These are phyloP conservation scores for Pilophorus perplexus DNA, from an alignment of 2,888 invertebrate genomes.

Conservation along the genomic window DNA sequence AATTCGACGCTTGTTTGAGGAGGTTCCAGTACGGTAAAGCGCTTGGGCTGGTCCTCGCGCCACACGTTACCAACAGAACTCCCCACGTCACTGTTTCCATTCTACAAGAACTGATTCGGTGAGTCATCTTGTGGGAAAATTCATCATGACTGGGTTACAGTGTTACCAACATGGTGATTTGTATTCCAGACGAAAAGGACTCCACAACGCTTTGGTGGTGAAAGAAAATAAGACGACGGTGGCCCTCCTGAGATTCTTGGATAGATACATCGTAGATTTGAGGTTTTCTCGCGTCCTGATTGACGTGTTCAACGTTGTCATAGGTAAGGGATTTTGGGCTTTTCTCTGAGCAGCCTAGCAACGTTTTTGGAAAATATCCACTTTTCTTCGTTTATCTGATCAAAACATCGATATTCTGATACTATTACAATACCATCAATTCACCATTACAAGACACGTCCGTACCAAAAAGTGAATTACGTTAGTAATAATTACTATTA, in stretches of 20 bases:
- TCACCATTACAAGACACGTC: too few species aligned
- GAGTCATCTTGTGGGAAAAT: constrained; percentile 22
- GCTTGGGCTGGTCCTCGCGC: constrained; percentile 65
- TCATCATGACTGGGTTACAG: too few species aligned
- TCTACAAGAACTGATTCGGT: constrained; percentile 77
- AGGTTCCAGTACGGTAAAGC: constrained; percentile 82
- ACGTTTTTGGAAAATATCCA: too few species aligned
- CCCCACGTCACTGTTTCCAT: constrained; percentile 79
- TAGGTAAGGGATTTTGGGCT: constrained; percentile 58
- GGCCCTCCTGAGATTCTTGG: constrained; percentile 72
- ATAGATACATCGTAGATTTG: constrained; percentile 67
- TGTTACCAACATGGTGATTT: too few species aligned
- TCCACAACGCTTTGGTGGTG: constrained; percentile 67
- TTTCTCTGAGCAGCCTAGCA: too few species aligned
- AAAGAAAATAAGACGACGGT: constrained; percentile 66
- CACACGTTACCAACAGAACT: constrained; percentile 60
- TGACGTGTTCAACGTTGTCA: constrained; percentile 69
- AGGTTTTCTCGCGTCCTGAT: constrained; percentile 71
- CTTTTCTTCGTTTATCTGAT: too few species aligned
- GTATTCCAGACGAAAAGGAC: constrained; percentile 63
- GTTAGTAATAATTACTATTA: too few species aligned
- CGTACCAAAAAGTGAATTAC: too few species aligned
- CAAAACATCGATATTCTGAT: too few species aligned
- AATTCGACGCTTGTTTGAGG: constrained; percentile 69
- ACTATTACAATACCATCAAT: too few species aligned